phyloP scores from a whole-genome alignment of 1,140 invertebrate genomes.

The Augochlora pura region DNA sequence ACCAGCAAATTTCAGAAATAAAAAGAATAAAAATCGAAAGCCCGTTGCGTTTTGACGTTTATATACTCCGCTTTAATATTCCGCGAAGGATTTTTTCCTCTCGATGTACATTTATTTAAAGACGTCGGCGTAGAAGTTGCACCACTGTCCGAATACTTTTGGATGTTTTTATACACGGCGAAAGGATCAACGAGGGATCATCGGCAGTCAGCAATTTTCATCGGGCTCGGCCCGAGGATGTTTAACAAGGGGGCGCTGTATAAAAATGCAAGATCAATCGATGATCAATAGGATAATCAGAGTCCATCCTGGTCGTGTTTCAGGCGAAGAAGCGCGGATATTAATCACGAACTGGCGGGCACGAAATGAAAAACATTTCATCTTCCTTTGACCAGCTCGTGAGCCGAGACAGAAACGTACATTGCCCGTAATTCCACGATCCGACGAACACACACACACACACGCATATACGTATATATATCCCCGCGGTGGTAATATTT shows the following conservation, averaged over 20 bases:
- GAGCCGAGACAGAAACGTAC: background rate
- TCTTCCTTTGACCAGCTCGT: background rate
- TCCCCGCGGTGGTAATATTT: constrained; percentile 18
- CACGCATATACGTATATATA: too few relatives aligned
- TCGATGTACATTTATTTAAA: too few relatives aligned
- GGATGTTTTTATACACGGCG: too few relatives aligned
- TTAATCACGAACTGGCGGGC: constrained; percentile 2
- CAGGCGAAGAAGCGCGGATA: background rate
- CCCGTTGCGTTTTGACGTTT: too few relatives aligned
- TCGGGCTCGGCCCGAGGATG: background rate
- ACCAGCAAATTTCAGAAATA: too few relatives aligned
- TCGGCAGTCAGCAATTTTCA: background rate
- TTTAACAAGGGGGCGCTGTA: background rate
- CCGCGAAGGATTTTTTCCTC: too few relatives aligned
- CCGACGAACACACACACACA: background rate
- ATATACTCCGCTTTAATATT: too few relatives aligned
- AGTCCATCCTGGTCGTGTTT: background rate
- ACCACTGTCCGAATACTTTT: too few relatives aligned
- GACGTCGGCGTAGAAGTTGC: too few relatives aligned
- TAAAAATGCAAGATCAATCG: background rate
- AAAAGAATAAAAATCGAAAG: too few relatives aligned
- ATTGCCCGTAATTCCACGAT: constrained; percentile 1
- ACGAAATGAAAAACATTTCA: constrained; percentile 12
- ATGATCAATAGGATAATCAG: background rate
- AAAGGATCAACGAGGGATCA: too few relatives aligned